Conservation (phyloP, 2,888 invertebrate genomes). For the Netelia virgata region DNA sequence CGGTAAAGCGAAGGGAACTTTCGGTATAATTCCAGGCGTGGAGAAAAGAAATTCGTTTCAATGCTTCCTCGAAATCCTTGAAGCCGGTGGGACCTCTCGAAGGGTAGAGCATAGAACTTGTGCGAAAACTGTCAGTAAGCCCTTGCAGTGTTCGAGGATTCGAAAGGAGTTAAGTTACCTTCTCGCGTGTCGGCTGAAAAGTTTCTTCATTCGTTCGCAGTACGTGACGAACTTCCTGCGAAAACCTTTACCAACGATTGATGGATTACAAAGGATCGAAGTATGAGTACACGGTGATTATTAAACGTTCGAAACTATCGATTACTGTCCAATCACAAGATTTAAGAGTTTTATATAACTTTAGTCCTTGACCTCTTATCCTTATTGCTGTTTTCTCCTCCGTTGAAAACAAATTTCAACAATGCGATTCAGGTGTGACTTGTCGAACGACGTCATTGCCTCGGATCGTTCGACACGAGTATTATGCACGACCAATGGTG, state of each 20-base stretch:
- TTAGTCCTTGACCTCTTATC: background rate
- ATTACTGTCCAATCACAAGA: background rate
- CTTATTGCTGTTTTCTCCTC: too few relatives aligned
- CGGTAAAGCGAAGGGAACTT: constrained; percentile 57
- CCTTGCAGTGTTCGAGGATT: constrained; percentile 1
- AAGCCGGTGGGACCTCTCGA: constrained; percentile 5
- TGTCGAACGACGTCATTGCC: too few relatives aligned
- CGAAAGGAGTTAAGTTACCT: constrained; percentile 7
- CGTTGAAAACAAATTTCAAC: too few relatives aligned
- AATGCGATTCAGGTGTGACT: too few relatives aligned
- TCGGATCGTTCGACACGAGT: too few relatives aligned
- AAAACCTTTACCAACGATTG: constrained; percentile 42
- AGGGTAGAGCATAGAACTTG: background rate
- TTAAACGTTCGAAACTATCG: constrained; percentile 29
- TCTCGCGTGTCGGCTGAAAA: constrained; percentile 40
- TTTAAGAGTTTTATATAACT: constrained; percentile 11
- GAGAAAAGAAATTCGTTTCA: constrained; percentile 45
- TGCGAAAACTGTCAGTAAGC: constrained; percentile 17
- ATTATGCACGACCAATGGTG: background rate
- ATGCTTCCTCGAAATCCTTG: constrained; percentile 18
- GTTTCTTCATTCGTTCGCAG: constrained; percentile 28
- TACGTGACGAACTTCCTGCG: constrained; percentile 12
- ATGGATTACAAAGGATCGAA: constrained; percentile 16
- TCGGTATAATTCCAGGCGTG: constrained; percentile 37
- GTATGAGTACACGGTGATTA: background rate